A percentile compares a stretch with the other conserved stretches of the same genome.
These are phyloP conservation scores for Epinephelus awoara DNA, from an alignment of 2,797 vertebrate species.

Conservation along the genomic window DNA sequence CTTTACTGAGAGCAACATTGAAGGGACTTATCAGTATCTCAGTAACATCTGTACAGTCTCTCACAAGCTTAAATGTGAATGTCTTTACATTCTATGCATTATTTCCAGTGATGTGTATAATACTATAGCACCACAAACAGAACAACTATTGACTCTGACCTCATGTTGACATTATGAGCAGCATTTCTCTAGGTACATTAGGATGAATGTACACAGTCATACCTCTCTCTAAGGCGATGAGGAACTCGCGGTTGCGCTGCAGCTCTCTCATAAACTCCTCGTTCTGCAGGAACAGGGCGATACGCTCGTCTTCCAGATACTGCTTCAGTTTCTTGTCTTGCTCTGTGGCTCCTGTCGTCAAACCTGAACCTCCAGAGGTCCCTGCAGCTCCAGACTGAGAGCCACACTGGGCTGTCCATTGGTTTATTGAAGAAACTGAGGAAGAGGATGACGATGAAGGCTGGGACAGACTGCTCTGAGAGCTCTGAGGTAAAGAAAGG, in stretches of 20 bases:
- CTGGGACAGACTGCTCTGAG: slow-evolving; percentile 77
- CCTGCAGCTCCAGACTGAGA: slow-evolving; percentile 55
- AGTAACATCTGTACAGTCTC: neutral
- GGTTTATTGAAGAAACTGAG: slow-evolving; percentile 75
- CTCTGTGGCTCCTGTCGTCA: slow-evolving; percentile 79
- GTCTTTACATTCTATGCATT: neutral
- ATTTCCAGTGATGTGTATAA: neutral
- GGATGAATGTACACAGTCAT: neutral
- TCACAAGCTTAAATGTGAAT: neutral
- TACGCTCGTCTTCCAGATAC: slow-evolving; percentile 96
- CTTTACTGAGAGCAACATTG: neutral
- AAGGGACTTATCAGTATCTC: neutral
- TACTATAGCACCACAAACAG: neutral
- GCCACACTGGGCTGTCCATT: slow-evolving; percentile 57
- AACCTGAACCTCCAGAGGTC: slow-evolving; percentile 56
- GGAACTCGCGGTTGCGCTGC: slow-evolving; percentile 96
- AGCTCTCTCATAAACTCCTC: slow-evolving; percentile 99
- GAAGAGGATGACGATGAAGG: slow-evolving; percentile 79
- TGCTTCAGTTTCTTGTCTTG: slow-evolving; percentile 95
- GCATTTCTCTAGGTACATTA: neutral
- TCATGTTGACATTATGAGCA: neutral
- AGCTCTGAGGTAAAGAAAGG: slow-evolving; percentile 73
- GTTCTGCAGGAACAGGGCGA: slow-evolving; percentile 96
- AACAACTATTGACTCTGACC: neutral
- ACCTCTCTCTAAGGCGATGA: slow-evolving; percentile 97